These are phyloP conservation scores for Nasonia oneida DNA, from an alignment of 2,888 invertebrate species.

Conservation along the genomic window DNA sequence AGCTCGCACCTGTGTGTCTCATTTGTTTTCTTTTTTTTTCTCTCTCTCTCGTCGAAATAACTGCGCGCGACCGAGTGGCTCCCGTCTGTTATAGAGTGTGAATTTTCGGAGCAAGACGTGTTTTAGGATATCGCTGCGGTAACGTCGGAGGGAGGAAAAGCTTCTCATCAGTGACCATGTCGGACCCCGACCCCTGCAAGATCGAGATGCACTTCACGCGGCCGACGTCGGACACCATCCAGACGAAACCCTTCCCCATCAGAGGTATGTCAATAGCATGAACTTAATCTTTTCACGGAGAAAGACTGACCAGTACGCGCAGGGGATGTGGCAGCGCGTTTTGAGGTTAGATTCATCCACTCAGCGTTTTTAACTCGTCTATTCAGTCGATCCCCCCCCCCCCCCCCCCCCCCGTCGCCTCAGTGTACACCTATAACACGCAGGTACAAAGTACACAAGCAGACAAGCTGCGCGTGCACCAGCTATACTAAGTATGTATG, in stretches of 20 bases:
- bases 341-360: slow-evolving; percentile 1
- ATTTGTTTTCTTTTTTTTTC: background rate
- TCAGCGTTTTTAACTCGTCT: background rate
- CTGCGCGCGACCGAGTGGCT: background rate
- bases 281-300: background rate
- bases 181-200: slow-evolving; percentile 60
- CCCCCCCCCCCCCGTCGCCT: background rate
- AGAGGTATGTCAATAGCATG: slow-evolving; percentile 82
- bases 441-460: background rate
- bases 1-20: background rate
- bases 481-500: background rate
- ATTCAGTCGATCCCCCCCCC: background rate
- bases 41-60: background rate
- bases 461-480: background rate
- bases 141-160: background rate
- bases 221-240: slow-evolving; percentile 91
- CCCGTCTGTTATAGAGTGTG: background rate
- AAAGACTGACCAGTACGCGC: background rate
- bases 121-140: background rate
- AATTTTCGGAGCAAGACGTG: background rate
- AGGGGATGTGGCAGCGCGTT: background rate
- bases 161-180: slow-evolving; percentile 29
- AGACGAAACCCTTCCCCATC: slow-evolving; percentile 94
- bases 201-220: slow-evolving; percentile 80
- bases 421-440: background rate